A percentile compares a stretch with the other conserved stretches of the same genome.
These are phyloP conservation scores for Tragopan temminckii DNA, from an alignment of 2,797 vertebrate genomes.

Conservation along the genomic window DNA sequence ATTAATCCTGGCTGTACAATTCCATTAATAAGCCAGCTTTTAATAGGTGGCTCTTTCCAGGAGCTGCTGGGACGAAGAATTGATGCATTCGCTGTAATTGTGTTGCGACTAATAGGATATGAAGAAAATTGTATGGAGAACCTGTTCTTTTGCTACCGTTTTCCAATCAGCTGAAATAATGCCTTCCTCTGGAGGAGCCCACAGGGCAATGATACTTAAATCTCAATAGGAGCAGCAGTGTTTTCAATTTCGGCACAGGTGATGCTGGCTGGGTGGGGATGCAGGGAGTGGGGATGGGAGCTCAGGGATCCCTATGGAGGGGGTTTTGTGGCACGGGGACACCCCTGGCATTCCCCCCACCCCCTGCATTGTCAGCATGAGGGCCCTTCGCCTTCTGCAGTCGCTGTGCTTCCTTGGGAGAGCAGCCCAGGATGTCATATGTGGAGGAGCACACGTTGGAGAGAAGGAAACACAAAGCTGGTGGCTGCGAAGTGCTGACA, in stretches of 20 bases:
- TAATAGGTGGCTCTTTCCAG: conserved; percentile 81
- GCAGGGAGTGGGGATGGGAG: background rate
- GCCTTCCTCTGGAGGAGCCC: conserved; percentile 65
- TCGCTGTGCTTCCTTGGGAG: background rate
- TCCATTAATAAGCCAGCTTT: conserved; percentile 84
- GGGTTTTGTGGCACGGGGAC: background rate
- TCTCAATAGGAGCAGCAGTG: background rate
- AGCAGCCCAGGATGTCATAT: background rate
- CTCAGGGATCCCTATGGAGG: background rate
- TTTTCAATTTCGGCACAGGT: background rate
- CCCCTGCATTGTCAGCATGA: fast-evolving
- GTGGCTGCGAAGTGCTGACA: background rate
- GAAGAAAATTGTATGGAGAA: conserved; percentile 81
- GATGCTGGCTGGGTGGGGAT: background rate
- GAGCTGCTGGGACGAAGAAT: conserved; percentile 80
- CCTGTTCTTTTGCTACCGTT: conserved; percentile 73
- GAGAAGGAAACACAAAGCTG: background rate
- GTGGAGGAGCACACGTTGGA: background rate
- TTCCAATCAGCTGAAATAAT: conserved; percentile 84
- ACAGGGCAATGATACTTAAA: conserved; percentile 40
- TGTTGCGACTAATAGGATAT: conserved; percentile 84
- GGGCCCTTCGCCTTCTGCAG: background rate
- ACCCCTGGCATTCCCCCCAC: background rate
- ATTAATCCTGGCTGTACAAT: conserved; percentile 86
- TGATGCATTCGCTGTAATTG: conserved; percentile 84